phyloP scores from a whole-genome alignment of 2,888 invertebrate genomes.

The Stenchaetothrips biformis region DNA sequence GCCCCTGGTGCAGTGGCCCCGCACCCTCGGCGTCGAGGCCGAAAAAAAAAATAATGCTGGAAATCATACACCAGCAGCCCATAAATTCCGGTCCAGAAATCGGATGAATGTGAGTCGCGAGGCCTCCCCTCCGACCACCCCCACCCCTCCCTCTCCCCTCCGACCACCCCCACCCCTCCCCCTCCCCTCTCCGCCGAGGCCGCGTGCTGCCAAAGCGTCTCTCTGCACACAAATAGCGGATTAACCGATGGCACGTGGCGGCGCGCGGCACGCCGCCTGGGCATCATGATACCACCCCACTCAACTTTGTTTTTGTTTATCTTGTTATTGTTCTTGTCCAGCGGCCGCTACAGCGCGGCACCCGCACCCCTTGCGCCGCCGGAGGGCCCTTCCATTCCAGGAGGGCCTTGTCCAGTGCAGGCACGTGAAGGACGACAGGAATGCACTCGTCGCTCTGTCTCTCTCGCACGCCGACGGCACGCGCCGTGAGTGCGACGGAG shows the following conservation, averaged over 20 bases:
- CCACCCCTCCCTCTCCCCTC: background rate
- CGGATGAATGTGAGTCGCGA: too few species aligned
- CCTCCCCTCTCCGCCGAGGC: background rate
- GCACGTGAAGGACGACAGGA: too few species aligned
- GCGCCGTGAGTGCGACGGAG: too few species aligned
- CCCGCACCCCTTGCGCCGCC: too few species aligned
- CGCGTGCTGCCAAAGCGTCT: constrained; percentile 13
- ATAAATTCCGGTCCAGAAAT: constrained; percentile 1
- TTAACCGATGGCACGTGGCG: constrained; percentile 20
- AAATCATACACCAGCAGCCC: background rate
- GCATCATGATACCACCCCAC: constrained; percentile 13
- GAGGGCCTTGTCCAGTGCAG: too few species aligned
- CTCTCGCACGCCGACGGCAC: too few species aligned
- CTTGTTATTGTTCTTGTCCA: background rate
- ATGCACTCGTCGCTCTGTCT: too few species aligned
- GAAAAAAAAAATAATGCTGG: too few species aligned
- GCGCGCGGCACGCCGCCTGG: background rate
- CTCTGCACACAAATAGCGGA: constrained; percentile 22
- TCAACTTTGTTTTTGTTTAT: constrained; percentile 19
- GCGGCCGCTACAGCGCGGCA: background rate
- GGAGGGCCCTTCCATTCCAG: too few species aligned
- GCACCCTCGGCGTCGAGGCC: background rate
- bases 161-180: background rate
- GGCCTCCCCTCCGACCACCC: too few species aligned
- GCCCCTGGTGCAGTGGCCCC: too few species aligned